phyloP scores from a whole-genome alignment of 2,888 invertebrate genomes.

The Rhynchonema sp. region DNA sequence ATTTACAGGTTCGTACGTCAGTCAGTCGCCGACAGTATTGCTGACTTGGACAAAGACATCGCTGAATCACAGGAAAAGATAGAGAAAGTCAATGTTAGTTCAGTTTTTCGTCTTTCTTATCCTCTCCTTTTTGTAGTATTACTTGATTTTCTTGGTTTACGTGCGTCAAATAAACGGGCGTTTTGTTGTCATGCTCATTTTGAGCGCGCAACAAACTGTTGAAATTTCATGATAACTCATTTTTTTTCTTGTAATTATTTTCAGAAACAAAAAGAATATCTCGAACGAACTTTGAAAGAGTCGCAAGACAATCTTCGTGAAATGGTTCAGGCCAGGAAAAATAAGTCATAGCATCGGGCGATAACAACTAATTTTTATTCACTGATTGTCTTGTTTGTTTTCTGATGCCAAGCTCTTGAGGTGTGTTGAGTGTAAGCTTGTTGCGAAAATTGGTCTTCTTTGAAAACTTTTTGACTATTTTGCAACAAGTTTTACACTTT shows the following conservation, averaged over 20 bases:
- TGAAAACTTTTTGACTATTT: too few relatives aligned
- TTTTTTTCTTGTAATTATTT: not conserved
- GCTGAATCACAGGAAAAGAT: constrained; percentile 40
- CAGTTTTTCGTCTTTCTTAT: not conserved
- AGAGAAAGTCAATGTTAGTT: constrained; percentile 42
- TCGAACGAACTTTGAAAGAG: constrained; percentile 60
- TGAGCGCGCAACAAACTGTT: not conserved
- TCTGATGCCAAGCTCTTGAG: too few relatives aligned
- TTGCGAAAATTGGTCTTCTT: too few relatives aligned
- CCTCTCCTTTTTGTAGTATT: not conserved
- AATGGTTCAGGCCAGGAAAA: constrained; percentile 37
- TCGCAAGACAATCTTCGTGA: constrained; percentile 65
- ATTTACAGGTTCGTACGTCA: constrained; percentile 45
- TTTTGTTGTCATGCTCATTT: constrained; percentile 4
- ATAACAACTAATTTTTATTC: too few relatives aligned
- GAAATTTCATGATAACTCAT: not conserved
- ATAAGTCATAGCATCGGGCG: too few relatives aligned
- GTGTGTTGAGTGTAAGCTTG: too few relatives aligned
- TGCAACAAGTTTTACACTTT: too few relatives aligned
- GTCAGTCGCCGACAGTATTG: constrained; percentile 44
- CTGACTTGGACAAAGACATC: constrained; percentile 43
- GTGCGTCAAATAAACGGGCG: not conserved
- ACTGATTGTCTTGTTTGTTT: too few relatives aligned
- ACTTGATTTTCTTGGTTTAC: too few relatives aligned
- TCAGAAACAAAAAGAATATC: constrained; percentile 52